phyloP scores from a whole-genome alignment of 1,140 invertebrate species.

The Listronotus oregonensis region DNA sequence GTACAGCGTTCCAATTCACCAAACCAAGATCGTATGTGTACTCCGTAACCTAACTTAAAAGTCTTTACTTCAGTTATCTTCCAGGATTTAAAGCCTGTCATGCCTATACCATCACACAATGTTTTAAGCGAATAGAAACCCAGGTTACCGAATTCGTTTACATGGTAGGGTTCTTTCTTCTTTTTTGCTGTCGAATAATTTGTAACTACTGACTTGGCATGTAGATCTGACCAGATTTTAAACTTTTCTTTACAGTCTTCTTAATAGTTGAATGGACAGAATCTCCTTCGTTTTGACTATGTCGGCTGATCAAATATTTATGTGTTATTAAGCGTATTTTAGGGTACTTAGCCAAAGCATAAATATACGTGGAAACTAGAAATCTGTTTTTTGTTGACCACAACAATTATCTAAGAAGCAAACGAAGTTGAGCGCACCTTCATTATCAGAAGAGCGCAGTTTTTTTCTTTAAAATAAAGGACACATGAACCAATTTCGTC shows the following conservation, averaged over 20 bases:
- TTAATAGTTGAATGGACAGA: conserved; percentile 53
- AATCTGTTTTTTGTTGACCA: conserved; percentile 56
- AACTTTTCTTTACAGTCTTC: conserved; percentile 47
- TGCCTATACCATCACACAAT: background rate
- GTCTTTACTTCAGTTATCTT: conserved; percentile 6
- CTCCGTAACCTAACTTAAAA: no score
- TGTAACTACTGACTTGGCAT: background rate
- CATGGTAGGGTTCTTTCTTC: conserved; percentile 42
- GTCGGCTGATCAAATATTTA: conserved; percentile 53
- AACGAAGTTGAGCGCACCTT: conserved; percentile 37
- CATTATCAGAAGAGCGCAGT: conserved; percentile 36
- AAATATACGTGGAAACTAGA: conserved; percentile 49
- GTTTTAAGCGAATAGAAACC: no score
- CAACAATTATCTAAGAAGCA: conserved; percentile 53
- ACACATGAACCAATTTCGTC: conserved; percentile 53
- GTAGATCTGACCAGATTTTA: conserved; percentile 46
- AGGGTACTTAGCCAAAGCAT: conserved; percentile 43
- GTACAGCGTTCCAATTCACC: no score
- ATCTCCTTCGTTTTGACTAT: conserved; percentile 56
- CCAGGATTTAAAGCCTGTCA: background rate
- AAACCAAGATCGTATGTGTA: no score
- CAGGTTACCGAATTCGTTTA: conserved; percentile 36
- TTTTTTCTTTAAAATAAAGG: background rate
- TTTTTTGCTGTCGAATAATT: conserved; percentile 45
- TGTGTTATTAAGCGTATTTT: conserved; percentile 51